Conservation (phyloP, 2,797 vertebrate genomes). For the Aldrovandia affinis region DNA sequence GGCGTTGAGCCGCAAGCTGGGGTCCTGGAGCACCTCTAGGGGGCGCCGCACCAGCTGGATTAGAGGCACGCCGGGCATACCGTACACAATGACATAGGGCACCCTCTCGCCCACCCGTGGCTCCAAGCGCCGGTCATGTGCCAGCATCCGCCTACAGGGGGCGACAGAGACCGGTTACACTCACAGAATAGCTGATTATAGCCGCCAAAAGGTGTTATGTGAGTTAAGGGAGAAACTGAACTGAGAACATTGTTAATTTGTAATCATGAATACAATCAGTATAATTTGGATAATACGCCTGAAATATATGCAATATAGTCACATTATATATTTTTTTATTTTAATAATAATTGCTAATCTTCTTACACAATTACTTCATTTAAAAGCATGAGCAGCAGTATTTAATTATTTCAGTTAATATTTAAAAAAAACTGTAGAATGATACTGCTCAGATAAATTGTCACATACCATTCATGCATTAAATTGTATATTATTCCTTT, state of each 20-base stretch:
- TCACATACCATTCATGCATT: conserved; percentile 1
- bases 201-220: background rate
- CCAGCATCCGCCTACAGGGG: conserved; percentile 83
- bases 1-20: conserved; percentile 85
- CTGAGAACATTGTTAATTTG: background rate
- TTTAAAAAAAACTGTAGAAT: background rate
- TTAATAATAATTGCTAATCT: background rate
- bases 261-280: background rate
- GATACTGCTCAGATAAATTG: background rate
- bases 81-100: conserved; percentile 92
- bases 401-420: background rate
- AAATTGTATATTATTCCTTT: conserved; percentile 31
- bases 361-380: background rate
- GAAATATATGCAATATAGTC: background rate
- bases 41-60: conserved; percentile 94
- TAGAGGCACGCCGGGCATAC: conserved; percentile 87
- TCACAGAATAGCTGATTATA: background rate
- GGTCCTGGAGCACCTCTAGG: conserved; percentile 87
- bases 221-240: background rate
- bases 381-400: background rate
- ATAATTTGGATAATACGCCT: background rate
- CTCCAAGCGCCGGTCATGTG: conserved; percentile 89
- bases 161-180: background rate
- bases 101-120: conserved; percentile 92
- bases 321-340: background rate